phyloP scores from a whole-genome alignment of 2,888 invertebrate species.

The Gandaritis pyraliata region DNA sequence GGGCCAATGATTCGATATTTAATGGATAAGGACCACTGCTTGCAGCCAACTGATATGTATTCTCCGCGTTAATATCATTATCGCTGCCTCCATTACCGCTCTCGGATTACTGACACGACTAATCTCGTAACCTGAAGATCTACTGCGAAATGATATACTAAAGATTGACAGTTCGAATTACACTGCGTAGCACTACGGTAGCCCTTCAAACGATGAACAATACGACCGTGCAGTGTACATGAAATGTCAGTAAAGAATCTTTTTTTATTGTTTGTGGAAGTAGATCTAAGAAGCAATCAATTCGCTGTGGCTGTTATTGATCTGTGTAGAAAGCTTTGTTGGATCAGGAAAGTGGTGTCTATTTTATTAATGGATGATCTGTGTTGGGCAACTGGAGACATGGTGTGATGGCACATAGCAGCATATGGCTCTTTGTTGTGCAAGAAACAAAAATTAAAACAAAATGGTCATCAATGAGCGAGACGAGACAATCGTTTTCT shows the following conservation, averaged over 20 bases:
- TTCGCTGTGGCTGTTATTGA: slow-evolving; percentile 16
- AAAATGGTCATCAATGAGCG: too few species aligned
- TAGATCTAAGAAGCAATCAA: slow-evolving; percentile 6
- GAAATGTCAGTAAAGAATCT: too few species aligned
- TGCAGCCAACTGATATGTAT: slow-evolving; percentile 39
- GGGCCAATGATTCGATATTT: slow-evolving; percentile 25
- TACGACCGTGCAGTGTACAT: too few species aligned
- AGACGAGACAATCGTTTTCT: too few species aligned
- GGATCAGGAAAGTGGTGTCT: slow-evolving; percentile 8
- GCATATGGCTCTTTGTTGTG: too few species aligned
- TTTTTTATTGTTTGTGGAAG: too few species aligned
- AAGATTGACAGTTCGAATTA: too few species aligned
- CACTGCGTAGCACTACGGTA: too few species aligned
- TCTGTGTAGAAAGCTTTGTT: slow-evolving; percentile 1
- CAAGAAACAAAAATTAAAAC: too few species aligned
- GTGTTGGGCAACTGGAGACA: neutral
- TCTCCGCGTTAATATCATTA: slow-evolving; percentile 34
- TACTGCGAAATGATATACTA: too few species aligned
- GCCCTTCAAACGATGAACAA: too few species aligned
- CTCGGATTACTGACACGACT: slow-evolving; percentile 34
- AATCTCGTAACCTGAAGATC: slow-evolving; percentile 12
- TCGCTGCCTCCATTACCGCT: slow-evolving; percentile 36
- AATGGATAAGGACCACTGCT: slow-evolving; percentile 31
- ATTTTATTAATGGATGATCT: slow-evolving; percentile 7
- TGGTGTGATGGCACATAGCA: too few species aligned